phyloP scores from a whole-genome alignment of 2,113 vertebrate genomes.

The Pteruthius melanotis region DNA sequence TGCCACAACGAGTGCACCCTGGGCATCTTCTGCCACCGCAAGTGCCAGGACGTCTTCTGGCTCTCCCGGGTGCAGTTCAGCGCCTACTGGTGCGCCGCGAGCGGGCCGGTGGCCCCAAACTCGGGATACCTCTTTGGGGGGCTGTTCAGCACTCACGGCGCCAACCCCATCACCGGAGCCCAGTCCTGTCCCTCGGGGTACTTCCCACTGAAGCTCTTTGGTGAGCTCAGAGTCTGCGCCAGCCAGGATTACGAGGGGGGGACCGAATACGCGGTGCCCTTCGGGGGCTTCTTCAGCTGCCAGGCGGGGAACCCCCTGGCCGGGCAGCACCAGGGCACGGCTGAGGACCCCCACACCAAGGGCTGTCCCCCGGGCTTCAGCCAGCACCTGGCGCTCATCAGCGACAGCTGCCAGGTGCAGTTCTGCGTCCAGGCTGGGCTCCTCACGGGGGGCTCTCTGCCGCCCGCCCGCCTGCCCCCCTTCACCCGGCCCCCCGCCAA shows the following conservation, averaged over 20 bases:
- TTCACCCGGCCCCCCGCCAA: conserved; percentile 75
- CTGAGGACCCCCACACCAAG: conserved; percentile 16
- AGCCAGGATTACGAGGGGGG: conserved; percentile 81
- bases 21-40: conserved; percentile 58
- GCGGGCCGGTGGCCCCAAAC: neutral
- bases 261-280: conserved; percentile 71
- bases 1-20: conserved; percentile 60
- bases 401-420: conserved; percentile 86
- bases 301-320: conserved; percentile 78
- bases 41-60: conserved; percentile 75
- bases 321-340: neutral
- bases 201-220: conserved; percentile 73
- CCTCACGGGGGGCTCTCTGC: conserved; percentile 77
- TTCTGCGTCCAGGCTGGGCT: conserved; percentile 82
- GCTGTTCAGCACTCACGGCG: conserved; percentile 71
- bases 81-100: conserved; percentile 80
- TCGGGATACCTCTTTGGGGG: conserved; percentile 87
- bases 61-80: conserved; percentile 74
- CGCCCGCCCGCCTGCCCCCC: conserved; percentile 78
- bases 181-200: conserved; percentile 79
- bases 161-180: conserved; percentile 80
- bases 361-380: conserved; percentile 84
- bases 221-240: conserved; percentile 78
- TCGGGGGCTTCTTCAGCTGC: conserved; percentile 92
- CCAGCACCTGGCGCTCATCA: conserved; percentile 84